Percentiles rank a stretch among this genome's conserved stretches.
Evolutionary conservation across 2,797 vertebrate species (phyloP).

Genomic region (Myotis myotis): DNA sequence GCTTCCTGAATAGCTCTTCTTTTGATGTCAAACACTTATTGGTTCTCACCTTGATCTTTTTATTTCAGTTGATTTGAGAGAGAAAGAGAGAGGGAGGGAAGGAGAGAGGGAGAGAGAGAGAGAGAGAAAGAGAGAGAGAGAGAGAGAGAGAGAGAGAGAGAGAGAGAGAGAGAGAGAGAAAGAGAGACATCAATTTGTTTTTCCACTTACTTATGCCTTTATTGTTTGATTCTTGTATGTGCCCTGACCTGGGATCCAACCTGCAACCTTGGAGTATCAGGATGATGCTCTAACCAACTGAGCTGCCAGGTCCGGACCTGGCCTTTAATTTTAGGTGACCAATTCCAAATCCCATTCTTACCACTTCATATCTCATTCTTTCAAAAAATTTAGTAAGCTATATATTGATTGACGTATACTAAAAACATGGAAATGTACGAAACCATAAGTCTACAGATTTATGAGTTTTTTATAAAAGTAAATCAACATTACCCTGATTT

Average conservation of each 20-base stretch:
- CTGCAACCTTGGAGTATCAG: no score
- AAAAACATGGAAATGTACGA: background rate
- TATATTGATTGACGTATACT: background rate
- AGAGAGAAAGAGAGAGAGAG: no score
- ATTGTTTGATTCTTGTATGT: no score
- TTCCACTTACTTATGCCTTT: no score
- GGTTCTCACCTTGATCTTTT: background rate
- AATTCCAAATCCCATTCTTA: background rate
- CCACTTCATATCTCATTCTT: background rate
- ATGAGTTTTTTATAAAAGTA: background rate
- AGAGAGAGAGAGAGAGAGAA: no score
- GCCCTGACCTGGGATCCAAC: no score
- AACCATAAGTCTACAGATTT: background rate
- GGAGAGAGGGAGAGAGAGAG: no score
- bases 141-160: no score
- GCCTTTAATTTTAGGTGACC: background rate
- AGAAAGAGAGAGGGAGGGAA: no score
- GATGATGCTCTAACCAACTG: no score
- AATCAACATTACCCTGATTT: background rate
- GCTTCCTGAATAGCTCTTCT: background rate
- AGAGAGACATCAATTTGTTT: no score
- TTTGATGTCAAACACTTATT: background rate
- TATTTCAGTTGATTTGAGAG: background rate
- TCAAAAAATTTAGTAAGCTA: background rate
- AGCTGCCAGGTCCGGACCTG: no score